phyloP scores from a whole-genome alignment of 2,113 vertebrate genomes.

The Cyanistes caeruleus region DNA sequence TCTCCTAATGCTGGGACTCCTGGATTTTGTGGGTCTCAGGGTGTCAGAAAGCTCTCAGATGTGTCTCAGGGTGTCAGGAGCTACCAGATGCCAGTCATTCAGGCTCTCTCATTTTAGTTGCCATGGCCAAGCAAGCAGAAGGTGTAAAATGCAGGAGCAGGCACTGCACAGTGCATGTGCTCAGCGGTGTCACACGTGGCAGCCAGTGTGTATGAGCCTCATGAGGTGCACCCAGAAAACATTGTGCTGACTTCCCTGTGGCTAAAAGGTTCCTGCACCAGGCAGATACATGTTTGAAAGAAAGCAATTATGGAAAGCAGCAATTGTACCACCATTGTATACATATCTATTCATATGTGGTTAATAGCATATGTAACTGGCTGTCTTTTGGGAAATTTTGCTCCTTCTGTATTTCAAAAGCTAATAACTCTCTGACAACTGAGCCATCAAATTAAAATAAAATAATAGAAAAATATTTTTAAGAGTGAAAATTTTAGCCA shows the following conservation, averaged over 20 bases:
- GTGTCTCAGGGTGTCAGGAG: background rate
- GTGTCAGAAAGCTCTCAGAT: background rate
- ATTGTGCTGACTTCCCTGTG: background rate
- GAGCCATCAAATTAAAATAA: background rate
- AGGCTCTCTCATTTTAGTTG: background rate
- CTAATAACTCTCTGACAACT: conserved; percentile 3
- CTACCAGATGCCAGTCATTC: background rate
- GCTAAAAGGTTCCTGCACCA: background rate
- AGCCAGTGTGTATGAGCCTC: rapidly evolving
- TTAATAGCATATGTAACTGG: background rate
- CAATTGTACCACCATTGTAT: background rate
- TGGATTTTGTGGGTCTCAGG: background rate
- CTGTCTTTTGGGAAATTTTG: background rate
- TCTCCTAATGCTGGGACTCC: rapidly evolving
- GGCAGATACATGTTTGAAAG: background rate
- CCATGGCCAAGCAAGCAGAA: rapidly evolving
- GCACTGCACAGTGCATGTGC: background rate
- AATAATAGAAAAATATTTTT: background rate
- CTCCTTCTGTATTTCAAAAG: background rate
- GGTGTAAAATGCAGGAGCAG: background rate
- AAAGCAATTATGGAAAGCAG: background rate
- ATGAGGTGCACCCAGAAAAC: background rate
- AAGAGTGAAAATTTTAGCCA: background rate
- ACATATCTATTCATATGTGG: background rate
- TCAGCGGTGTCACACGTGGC: rapidly evolving